phyloP scores from a whole-genome alignment of 1,140 invertebrate genomes.

The Atopsyche davidsoni region DNA sequence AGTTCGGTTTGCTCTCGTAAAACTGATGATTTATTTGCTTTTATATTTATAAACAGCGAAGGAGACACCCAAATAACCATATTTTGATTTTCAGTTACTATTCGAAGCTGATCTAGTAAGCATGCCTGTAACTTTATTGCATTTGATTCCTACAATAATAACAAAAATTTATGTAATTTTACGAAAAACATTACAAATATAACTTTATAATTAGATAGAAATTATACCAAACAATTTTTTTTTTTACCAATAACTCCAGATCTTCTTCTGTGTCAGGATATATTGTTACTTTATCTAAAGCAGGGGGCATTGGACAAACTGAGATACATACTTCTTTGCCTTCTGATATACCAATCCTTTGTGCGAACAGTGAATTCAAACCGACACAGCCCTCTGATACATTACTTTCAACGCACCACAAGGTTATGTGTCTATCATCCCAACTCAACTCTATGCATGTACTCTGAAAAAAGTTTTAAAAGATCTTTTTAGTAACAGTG shows the following conservation, averaged over 20 bases:
- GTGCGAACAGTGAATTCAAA: constrained; percentile 38
- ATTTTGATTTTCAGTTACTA: constrained; percentile 48
- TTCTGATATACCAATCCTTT: constrained; percentile 37
- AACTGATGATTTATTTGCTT: constrained; percentile 15
- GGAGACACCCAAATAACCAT: constrained; percentile 52
- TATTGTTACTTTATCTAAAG: constrained; percentile 39
- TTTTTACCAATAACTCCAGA: constrained; percentile 42
- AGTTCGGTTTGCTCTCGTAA: constrained; percentile 26
- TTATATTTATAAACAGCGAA: constrained; percentile 39
- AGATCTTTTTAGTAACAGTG: neutral
- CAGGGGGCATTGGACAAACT: constrained; percentile 36
- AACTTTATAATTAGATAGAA: constrained; percentile 33
- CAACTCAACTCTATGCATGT: constrained; percentile 39
- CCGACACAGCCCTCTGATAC: constrained; percentile 39
- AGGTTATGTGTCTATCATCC: constrained; percentile 36
- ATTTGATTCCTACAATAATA: constrained; percentile 46
- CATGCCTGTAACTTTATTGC: constrained; percentile 47
- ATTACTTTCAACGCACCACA: constrained; percentile 41
- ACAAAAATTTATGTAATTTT: constrained; percentile 12
- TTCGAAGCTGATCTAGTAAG: constrained; percentile 49
- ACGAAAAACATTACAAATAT: too few species aligned
- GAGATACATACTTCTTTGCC: constrained; percentile 39
- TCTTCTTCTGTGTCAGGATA: constrained; percentile 47
- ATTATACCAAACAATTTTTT: constrained; percentile 32
- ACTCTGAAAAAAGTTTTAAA: constrained; percentile 28